Evolutionary conservation across 2,888 invertebrate genomes (phyloP), one percentile per base, ranked within the genome.

Genomic region (Exocentrus adspersus): DNA sequence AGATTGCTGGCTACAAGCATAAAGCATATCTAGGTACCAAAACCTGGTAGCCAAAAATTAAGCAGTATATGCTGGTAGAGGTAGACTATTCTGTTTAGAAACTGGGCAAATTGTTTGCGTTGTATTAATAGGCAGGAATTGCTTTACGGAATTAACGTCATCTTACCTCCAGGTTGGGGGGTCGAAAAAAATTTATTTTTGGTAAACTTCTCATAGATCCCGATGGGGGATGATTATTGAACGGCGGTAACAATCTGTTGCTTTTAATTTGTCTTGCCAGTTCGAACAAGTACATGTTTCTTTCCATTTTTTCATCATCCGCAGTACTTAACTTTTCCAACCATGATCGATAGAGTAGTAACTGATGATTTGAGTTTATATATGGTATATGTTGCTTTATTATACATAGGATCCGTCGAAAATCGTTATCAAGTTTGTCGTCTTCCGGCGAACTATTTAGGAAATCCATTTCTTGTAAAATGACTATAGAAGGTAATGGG

Each of bases 361-460:
- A 48, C 60, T 73, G 69, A 9, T 60, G 45, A 56, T 74, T 73
- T 10, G 73, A 73, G 51, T 71, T 74, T 42, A 77, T 70, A 16
- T 62, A 65, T n/a, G 71, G 72, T 19, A 77, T 73, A 43, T 72
- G 69, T 5, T 73, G 68, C 50, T 75, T 72, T 45, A 77, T 75
- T 9, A 69, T 59, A 46, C 71, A 69, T 43, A 77, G 61, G 28
- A 76, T 71, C 68, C 75, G 67, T 9, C 72, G 69, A 58, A 75
- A 77, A 67, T 76, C 74, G 28, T 68, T 50, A 53, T 77, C 77
- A 45, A 74, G 48, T 41, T 50, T 32, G n/a, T 32, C 28, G 10
- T 67, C 61, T 51, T 62, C 61, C 16, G 30, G 10, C n/a, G 17
- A 7, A 9, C 12, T 20, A 19, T 7, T 32, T 51, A 17, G 32